Conservation (phyloP, 2,797 vertebrate genomes). For the Microchirus variegatus region DNA sequence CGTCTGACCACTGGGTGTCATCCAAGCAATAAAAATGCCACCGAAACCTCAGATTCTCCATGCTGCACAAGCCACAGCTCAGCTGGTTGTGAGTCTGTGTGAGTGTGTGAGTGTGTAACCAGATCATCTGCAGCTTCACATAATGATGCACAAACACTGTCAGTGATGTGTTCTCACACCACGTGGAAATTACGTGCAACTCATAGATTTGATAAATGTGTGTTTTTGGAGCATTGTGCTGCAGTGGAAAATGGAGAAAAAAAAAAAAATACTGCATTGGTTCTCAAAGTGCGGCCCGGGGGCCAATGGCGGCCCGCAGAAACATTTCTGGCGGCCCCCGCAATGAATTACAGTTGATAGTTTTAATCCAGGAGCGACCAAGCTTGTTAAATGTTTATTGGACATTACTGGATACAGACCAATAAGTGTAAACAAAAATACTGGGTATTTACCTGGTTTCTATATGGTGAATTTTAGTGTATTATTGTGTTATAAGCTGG, state of each 20-base stretch:
- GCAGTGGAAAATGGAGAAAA: background rate
- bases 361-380: no score
- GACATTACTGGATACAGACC: no score
- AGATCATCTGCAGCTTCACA: conserved; percentile 24
- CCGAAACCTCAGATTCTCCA: conserved; percentile 45
- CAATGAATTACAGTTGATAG: no score
- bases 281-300: no score
- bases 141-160: background rate
- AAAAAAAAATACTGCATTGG: no score
- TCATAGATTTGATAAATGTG: background rate
- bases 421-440: no score
- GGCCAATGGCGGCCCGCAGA: no score
- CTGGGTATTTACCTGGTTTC: no score
- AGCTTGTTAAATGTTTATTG: no score
- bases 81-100: conserved; percentile 45
- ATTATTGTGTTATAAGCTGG: no score
- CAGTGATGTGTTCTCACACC: background rate
- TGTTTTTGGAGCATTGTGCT: background rate
- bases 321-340: no score
- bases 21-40: conserved; percentile 74
- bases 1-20: conserved; percentile 81
- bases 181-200: background rate
- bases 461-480: no score
- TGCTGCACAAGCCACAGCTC: conserved; percentile 73
- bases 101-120: conserved; percentile 61